phyloP scores from a whole-genome alignment of 2,113 vertebrate species.

The Sinocyclocheilus anophthalmus region DNA sequence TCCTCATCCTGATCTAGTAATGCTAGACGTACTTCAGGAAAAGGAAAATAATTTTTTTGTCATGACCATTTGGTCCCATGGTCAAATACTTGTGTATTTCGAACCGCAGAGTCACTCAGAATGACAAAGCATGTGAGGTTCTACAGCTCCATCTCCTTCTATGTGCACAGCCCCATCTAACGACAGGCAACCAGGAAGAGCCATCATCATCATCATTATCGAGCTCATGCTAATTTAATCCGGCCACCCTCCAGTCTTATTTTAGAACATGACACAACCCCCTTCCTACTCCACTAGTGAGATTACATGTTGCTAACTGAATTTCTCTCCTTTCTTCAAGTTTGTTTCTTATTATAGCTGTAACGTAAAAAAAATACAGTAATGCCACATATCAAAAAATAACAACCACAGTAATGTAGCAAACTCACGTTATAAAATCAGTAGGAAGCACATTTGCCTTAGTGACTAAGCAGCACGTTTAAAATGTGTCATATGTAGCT shows the following conservation, averaged over 20 bases:
- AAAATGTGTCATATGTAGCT: constrained; percentile 38
- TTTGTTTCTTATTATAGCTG: constrained; percentile 23
- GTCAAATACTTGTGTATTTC: not conserved
- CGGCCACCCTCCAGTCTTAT: constrained; percentile 62
- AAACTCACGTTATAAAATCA: constrained; percentile 27
- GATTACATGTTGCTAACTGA: constrained; percentile 48
- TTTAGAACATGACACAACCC: constrained; percentile 65
- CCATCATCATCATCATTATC: constrained; percentile 61
- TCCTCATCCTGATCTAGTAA: constrained; percentile 46
- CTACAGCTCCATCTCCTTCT: constrained; percentile 41
- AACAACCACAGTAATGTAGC: constrained; percentile 38
- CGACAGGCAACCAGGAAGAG: constrained; percentile 61
- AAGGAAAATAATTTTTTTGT: constrained; percentile 11
- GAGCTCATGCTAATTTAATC: constrained; percentile 67
- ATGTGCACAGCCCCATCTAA: constrained; percentile 42
- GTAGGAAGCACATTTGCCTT: constrained; percentile 40
- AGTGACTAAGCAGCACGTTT: constrained; percentile 31
- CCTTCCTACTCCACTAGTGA: constrained; percentile 19
- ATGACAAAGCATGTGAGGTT: constrained; percentile 28
- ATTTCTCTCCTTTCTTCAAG: constrained; percentile 40
- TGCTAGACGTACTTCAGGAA: constrained; percentile 36
- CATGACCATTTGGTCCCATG: not conserved
- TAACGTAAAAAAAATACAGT: constrained; percentile 22
- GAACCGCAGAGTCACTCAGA: constrained; percentile 12
- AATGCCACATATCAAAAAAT: constrained; percentile 40